Evolutionary conservation across 2,797 vertebrate genomes (phyloP).

Genomic region (Acrossocheilus wenchowensis): DNA sequence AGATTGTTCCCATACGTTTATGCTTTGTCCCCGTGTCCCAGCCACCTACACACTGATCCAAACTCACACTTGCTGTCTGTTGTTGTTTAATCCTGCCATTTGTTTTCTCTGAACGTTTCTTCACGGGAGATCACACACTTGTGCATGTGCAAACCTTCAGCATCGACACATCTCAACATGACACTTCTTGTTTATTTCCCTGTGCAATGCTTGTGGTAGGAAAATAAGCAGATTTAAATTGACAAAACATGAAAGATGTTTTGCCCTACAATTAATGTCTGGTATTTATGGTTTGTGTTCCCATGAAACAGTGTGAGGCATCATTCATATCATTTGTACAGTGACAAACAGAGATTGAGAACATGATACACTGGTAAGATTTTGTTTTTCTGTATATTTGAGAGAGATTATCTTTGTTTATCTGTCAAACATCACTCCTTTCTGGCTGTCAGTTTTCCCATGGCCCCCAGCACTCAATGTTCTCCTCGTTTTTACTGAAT

Average conservation of each 20-base stretch:
- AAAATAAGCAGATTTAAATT: constrained; percentile 6
- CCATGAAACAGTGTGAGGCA: not conserved
- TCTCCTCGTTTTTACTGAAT: constrained; percentile 10
- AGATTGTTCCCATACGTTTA: not conserved
- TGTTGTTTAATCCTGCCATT: not conserved
- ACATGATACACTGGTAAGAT: not conserved
- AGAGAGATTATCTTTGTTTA: constrained; percentile 34
- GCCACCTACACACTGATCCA: not conserved
- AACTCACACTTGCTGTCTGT: not conserved
- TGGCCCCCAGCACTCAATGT: constrained; percentile 9
- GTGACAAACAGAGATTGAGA: constrained; percentile 21
- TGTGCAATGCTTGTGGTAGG: not conserved
- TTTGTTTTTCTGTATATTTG: not conserved
- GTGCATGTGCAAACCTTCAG: constrained; percentile 9
- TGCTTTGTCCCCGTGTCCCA: not conserved
- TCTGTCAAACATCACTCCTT: constrained; percentile 33
- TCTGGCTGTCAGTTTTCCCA: constrained; percentile 20
- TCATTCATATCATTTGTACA: not conserved
- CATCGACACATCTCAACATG: not conserved
- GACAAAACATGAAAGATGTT: not conserved
- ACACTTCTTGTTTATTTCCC: not conserved
- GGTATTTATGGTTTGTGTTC: constrained; percentile 10
- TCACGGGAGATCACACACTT: constrained; percentile 21
- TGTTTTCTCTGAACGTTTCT: constrained; percentile 9
- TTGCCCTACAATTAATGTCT: not conserved